Base-by-base conservation (phyloP, 2,113 vertebrate genomes). In the Fregata magnificens region DNA sequence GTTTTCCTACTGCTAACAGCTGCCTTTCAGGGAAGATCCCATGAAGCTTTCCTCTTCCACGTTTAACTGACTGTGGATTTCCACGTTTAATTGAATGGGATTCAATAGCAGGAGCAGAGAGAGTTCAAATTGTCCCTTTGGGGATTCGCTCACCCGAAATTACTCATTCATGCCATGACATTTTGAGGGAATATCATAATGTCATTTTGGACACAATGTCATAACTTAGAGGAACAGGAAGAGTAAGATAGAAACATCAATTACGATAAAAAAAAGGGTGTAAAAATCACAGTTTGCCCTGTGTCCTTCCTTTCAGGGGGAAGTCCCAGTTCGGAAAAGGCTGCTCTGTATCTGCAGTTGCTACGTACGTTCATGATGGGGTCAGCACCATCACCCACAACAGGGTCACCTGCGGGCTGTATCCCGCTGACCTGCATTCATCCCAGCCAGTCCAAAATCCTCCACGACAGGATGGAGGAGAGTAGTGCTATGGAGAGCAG, bases 121-220 rank as follows among this genome's bases (percentile, higher is more conserved):
- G 92, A 95, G 92, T 96, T 96, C 94, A 95, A 82, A 84, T 16
- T 91, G 65, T 96, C 92, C 96, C 88, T 95, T 69, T 87, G 89
- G 93, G 94, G 86, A 95, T 94, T 95, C 0, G 0, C 79, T 87
- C 89, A 91, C 56, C 56, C 94, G 86, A 96, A 95, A 96, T 94
- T 95, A 95, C 70, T 95, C 96, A 95, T 91, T 95, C 86, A 69
- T 94, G 66, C 93, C 95, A 93, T 89, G 94, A 95, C 89, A 94
- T 97, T 97, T 96, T 95, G 86, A 95, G 81, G 83, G 77, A 97
- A 76, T 95, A 97, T 87, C 96, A 96, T 91, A 89, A 93, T 97
- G 91, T 89, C 69, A 0, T 89, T 96, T 82, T 89, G 88, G 94
- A 95, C 91, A 95, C 93, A 92, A 91, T 95, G 84, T 95, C 95